A percentile compares a stretch with the other conserved stretches of the same genome.
These are phyloP conservation scores for Syritta pipiens DNA, from an alignment of 2,888 invertebrate genomes.

Conservation along the genomic window DNA sequence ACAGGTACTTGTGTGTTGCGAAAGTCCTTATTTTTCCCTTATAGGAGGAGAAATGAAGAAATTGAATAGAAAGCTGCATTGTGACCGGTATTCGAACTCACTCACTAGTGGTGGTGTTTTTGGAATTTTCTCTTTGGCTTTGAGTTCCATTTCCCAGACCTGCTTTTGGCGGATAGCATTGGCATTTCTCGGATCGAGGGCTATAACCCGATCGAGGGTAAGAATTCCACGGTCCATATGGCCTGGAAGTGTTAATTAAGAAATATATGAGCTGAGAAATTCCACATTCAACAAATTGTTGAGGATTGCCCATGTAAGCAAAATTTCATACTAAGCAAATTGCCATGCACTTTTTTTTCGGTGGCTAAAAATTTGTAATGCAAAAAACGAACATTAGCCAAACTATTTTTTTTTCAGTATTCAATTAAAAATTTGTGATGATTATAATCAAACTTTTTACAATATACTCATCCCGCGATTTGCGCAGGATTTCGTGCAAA, in stretches of 20 bases:
- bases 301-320: not conserved
- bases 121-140: conserved; percentile 22
- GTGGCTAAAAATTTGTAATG: no score
- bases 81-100: not conserved
- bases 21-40: not conserved
- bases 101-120: not conserved
- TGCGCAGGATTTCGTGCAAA: no score
- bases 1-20: not conserved
- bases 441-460: no score
- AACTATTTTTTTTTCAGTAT: no score
- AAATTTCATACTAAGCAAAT: no score
- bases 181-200: conserved; percentile 5
- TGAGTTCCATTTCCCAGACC: conserved; percentile 33
- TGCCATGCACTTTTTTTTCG: no score
- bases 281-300: not conserved
- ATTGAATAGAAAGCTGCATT: no score
- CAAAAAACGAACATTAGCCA: no score
- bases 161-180: conserved; percentile 12
- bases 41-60: no score
- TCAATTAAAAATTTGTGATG: no score
- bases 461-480: no score
- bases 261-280: not conserved
- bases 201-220: conserved; percentile 1
- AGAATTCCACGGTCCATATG: conserved; percentile 1
- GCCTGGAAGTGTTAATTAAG: not conserved